Conservation (phyloP, 2,888 invertebrate species). For the Meteorus colon region DNA sequence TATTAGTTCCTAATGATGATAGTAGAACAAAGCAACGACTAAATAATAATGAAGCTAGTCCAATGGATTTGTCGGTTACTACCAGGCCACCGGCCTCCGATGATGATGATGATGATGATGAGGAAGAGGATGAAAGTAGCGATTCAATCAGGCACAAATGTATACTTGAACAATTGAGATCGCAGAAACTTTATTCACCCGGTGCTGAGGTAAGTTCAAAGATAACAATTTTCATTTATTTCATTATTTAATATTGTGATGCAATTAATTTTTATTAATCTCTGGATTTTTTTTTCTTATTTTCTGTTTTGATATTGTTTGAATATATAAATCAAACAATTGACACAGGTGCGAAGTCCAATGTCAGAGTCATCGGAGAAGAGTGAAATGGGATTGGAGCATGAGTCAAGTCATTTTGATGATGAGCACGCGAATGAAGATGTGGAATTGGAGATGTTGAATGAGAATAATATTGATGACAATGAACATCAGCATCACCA, state of each 20-base stretch:
- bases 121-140: constrained; percentile 61
- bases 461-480: constrained; percentile 60
- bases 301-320: neutral
- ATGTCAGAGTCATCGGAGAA: constrained; percentile 71
- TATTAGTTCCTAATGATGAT: constrained; percentile 61
- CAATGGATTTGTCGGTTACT: constrained; percentile 70
- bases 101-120: constrained; percentile 51
- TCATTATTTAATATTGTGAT: neutral
- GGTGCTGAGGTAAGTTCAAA: constrained; percentile 63
- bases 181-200: constrained; percentile 69
- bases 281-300: neutral
- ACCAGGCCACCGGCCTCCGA: constrained; percentile 70
- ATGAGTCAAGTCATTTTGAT: constrained; percentile 47
- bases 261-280: neutral
- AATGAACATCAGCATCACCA: neutral
- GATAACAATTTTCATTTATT: neutral
- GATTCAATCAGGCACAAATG: constrained; percentile 71
- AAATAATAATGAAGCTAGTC: constrained; percentile 69
- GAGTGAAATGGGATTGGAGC: constrained; percentile 61
- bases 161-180: constrained; percentile 68
- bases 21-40: constrained; percentile 63
- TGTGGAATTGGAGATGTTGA: constrained; percentile 57
- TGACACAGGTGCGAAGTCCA: constrained; percentile 65
- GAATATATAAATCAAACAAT: constrained; percentile 12
- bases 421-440: constrained; percentile 54